Base-by-base conservation (phyloP, 2,888 invertebrate genomes). In the Netelia fuscicornis region DNA sequence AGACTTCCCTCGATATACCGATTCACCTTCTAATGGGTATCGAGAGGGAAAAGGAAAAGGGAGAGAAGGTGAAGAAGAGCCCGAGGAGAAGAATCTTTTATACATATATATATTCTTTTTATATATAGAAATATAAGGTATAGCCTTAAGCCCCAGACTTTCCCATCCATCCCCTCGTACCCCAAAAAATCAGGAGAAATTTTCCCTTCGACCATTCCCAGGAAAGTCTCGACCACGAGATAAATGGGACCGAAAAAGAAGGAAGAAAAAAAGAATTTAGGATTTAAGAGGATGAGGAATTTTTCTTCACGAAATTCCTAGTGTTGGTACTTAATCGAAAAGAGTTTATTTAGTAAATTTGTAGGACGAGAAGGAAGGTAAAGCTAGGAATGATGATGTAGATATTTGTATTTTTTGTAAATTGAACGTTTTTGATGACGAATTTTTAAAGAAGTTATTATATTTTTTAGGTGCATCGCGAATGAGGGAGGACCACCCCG, bases 21-120 rank as follows among this genome's bases (percentile, higher is more conserved):
- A 76, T 76, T 17, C 54, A 60, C 71, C 44, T 48, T 42, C 64
- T 82, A 82, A 71, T 76, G 58, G 76, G 56, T 71, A 82, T 82
- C 65, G 76, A 76, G 76, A 60, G 48, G 25, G 56, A 42, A 44
- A 65, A 71, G 17, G 54, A 80, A 62, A 44, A 67, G 20, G 6
- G 60, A 23, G 37, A 52, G 17, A 60, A 62, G 20, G n/a, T 20
- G 52, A 68, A 68, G 17, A 68, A 68, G 42, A 56, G 20, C 52
- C 56, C 37, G 68, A 58, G 30, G 56, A 42, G 56, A 65, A 64
- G 42, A 20, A 60, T 6, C 67, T 30, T 65, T 76, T n/a, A 23
- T 37, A 56, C 56, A 48, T 68, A 52, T 62, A 42, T 68, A 30
- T 62, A 17, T 11, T 20, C 20, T 2, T 30, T 30, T 30, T 30